Conservation (phyloP, 1,140 invertebrate species). For the Eurosta solidaginis region DNA sequence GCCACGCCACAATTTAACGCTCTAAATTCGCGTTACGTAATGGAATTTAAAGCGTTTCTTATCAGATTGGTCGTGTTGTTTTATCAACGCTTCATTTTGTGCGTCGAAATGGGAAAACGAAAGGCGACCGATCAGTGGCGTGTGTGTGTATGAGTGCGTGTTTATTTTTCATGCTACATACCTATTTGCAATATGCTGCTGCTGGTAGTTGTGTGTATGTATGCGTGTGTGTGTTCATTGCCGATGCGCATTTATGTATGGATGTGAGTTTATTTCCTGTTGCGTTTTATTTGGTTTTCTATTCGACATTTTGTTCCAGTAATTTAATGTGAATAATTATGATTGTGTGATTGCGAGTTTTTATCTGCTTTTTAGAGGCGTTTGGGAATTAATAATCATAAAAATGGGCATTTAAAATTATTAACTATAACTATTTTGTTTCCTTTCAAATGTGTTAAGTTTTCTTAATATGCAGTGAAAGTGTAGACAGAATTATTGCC, state of each 20-base stretch:
- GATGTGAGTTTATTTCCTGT: constrained; percentile 13
- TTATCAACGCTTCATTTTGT: constrained; percentile 30
- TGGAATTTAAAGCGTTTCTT: constrained; percentile 31
- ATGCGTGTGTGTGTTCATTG: not conserved
- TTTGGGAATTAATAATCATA: not conserved
- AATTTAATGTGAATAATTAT: constrained; percentile 2
- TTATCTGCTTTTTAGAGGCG: not conserved
- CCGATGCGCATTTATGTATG: no score
- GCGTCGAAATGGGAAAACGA: constrained; percentile 17
- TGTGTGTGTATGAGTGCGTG: not conserved
- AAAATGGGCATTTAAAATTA: constrained; percentile 2
- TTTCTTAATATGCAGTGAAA: constrained; percentile 1
- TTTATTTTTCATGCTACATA: not conserved
- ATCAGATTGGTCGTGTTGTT: constrained; percentile 31
- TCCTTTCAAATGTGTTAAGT: not conserved
- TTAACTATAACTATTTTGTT: not conserved
- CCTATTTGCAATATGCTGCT: not conserved
- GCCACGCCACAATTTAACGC: constrained; percentile 25
- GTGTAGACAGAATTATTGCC: not conserved
- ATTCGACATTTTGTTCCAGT: not conserved
- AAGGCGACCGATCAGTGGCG: not conserved
- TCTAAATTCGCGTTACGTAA: constrained; percentile 30
- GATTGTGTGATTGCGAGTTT: not conserved
- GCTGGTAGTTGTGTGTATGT: not conserved
- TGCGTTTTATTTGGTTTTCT: not conserved